A percentile compares a stretch with the other conserved stretches of the same genome.
Conservation (phyloP, 2,113 vertebrate genomes). For the Microcebus jonahi region DNA sequence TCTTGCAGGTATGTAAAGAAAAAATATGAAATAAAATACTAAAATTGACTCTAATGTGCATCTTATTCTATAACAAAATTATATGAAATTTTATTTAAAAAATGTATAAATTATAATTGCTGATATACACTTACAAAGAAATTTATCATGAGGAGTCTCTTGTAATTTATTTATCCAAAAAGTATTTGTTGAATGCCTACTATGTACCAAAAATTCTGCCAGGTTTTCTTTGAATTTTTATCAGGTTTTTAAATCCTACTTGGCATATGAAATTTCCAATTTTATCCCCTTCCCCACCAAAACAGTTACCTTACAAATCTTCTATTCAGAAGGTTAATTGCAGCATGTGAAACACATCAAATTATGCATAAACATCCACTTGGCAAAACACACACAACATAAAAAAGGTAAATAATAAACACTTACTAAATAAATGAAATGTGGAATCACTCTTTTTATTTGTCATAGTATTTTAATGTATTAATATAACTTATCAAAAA, state of each 20-base stretch:
- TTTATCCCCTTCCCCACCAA: not conserved
- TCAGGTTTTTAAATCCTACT: not conserved
- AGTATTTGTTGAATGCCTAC: not conserved
- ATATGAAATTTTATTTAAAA: not conserved
- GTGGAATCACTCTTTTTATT: not conserved
- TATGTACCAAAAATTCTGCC: not conserved
- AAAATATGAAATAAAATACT: conserved; percentile 4
- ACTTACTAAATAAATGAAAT: not conserved
- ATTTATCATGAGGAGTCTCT: not conserved
- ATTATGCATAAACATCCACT: not conserved
- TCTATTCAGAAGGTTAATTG: not conserved
- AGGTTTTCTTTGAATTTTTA: not conserved
- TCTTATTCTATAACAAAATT: not conserved
- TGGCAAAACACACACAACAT: not conserved
- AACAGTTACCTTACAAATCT: not conserved
- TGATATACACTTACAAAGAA: not conserved
- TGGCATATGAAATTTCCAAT: not conserved
- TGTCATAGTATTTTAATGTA: not conserved
- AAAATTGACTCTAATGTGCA: not conserved
- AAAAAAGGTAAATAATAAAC: not conserved
- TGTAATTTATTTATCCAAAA: not conserved
- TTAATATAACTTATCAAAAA: not conserved
- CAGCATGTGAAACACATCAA: not conserved
- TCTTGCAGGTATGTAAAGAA: not conserved
- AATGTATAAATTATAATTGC: not conserved